phyloP scores from a whole-genome alignment of 2,113 vertebrate species.

The Mus spicilegus region DNA sequence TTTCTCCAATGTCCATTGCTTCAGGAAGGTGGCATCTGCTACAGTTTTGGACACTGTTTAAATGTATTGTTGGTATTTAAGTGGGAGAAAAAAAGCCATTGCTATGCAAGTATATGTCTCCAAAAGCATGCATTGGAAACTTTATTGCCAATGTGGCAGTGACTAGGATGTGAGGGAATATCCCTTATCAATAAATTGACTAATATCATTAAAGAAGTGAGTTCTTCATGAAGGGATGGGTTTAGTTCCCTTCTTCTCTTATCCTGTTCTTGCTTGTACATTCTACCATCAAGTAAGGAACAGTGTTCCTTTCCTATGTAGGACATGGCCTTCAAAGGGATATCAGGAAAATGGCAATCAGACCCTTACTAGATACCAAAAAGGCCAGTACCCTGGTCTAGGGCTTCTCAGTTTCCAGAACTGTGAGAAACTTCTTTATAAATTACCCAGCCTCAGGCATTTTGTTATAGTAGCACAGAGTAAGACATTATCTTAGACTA shows the following conservation, averaged over 20 bases:
- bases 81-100: not conserved
- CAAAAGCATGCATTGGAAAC: not conserved
- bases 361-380: not conserved
- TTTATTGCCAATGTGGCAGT: too few species aligned
- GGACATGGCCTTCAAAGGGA: not conserved
- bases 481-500: not conserved
- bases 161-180: not conserved
- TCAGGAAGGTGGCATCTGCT: too few species aligned
- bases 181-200: not conserved
- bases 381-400: not conserved
- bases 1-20: not conserved
- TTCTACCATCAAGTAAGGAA: not conserved
- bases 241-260: not conserved
- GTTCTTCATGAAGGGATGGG: not conserved
- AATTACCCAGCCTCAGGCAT: not conserved
- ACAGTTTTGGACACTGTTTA: not conserved
- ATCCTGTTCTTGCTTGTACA: not conserved
- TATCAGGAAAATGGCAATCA: not conserved
- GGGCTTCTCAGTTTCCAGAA: not conserved
- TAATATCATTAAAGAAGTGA: not conserved
- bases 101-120: not conserved
- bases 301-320: not conserved
- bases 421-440: not conserved
- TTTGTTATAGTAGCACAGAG: constrained; percentile 3
- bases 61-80: not conserved